Evolutionary conservation across 2,888 invertebrate species (phyloP), one percentile per base, ranked within the genome.

Genomic region (Pristionchus arcanus): DNA sequence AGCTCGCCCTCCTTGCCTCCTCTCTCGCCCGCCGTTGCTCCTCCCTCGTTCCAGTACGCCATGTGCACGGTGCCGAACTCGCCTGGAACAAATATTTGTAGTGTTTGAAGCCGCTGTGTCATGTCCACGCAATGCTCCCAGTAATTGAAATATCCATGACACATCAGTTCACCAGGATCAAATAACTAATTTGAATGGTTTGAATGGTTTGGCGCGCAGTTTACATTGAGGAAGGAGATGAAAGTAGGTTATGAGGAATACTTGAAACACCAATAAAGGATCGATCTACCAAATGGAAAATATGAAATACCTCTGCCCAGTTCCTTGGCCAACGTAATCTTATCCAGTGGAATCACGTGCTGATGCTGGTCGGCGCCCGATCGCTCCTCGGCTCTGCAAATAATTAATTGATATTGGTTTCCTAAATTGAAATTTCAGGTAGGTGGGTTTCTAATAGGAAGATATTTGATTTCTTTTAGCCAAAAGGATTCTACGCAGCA

Each of bases 11-110:
- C 85, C 59, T n/a, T 37, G 1, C 59, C 59, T 53, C 63, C 85
- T 74, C 21, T 21, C 31, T 28, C 59, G 19, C 89, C 85, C 34
- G n/a, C 25, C n/a, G 25, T 25, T 21, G 25, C 28, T 25, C n/a
- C 42, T n/a, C 89, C 85, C 34, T 90, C 90, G 28, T 91, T 91
- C 92, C 93, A 93, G 13, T 92, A 90, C 5, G 98, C 99, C 96
- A 98, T 98, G 95, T 98, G 98, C 0, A 99, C 99, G 25, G 98
- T 97, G 9, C 99, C 99, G 96, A 99, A 99, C 96, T 99, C 98
- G 25, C 99, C 99, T 94, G 97, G n/a, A 63, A 25, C 2, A 63
- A 0, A 21, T 55, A 55, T 28, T 71, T 9, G 7, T 25, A 13
- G 25, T 68, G 13, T n/a, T 68, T n/a, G 11, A 15, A 15, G 9